These are phyloP conservation scores for Plestiodon gilberti DNA, from an alignment of 2,113 vertebrate species.

Conservation along the genomic window DNA sequence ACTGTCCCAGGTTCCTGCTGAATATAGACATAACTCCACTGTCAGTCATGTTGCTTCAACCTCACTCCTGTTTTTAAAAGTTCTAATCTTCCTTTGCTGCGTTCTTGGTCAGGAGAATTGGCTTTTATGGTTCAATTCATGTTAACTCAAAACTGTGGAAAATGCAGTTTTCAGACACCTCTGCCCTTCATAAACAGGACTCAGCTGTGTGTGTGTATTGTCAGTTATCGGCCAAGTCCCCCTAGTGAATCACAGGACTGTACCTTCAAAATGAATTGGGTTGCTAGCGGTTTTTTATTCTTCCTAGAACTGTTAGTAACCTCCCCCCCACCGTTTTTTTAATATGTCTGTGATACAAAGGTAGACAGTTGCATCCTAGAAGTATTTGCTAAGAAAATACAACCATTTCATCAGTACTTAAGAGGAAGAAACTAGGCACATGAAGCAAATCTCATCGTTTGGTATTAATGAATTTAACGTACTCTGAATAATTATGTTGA, in stretches of 20 bases:
- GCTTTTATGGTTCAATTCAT: constrained; percentile 30
- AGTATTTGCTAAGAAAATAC: background rate
- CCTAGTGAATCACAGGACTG: background rate
- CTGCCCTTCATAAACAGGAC: background rate
- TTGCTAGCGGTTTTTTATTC: background rate
- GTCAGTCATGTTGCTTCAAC: background rate
- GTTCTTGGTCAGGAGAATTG: constrained; percentile 18
- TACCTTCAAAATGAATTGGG: constrained; percentile 10
- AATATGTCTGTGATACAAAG: background rate
- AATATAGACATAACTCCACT: background rate
- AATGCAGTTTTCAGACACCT: constrained; percentile 15
- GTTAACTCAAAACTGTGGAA: background rate
- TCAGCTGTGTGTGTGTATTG: background rate
- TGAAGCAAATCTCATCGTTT: background rate
- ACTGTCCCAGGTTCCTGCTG: constrained; percentile 26
- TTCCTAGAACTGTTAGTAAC: constrained; percentile 2
- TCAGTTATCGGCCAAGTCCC: rapidly evolving
- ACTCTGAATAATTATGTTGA: background rate
- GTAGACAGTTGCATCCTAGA: background rate
- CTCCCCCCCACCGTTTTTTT: background rate
- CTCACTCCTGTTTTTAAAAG: background rate
- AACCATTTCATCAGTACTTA: background rate
- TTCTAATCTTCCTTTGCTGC: background rate
- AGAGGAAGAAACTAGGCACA: background rate
- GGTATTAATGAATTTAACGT: background rate